Conservation (phyloP, 2,113 vertebrate genomes). For the Eudyptes chrysolophus region DNA sequence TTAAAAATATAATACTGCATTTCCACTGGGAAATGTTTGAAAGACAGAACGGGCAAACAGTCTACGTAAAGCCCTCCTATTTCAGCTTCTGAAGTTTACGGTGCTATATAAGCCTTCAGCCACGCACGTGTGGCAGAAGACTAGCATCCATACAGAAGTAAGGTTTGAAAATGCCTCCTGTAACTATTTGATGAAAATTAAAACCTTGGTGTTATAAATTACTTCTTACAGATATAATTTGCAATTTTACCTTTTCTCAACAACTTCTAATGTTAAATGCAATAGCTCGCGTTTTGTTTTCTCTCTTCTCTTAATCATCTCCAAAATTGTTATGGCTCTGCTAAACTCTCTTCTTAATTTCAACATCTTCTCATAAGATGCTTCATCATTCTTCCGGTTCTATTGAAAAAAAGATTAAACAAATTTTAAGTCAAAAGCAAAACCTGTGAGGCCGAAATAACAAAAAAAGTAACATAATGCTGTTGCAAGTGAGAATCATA, state of each 20-base stretch:
- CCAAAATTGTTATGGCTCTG: constrained; percentile 90
- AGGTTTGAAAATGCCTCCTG: too few species aligned
- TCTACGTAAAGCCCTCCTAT: background rate
- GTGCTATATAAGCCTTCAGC: background rate
- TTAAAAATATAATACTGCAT: background rate
- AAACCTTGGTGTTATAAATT: background rate
- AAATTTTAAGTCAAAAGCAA: background rate
- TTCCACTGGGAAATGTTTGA: background rate
- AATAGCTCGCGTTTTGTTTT: constrained; percentile 91
- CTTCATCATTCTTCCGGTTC: constrained; percentile 95
- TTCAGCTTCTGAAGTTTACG: background rate
- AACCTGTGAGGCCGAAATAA: background rate
- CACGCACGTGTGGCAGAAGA: rapidly evolving
- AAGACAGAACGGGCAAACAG: background rate
- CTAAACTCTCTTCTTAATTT: constrained; percentile 91
- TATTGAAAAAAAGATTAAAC: constrained; percentile 38
- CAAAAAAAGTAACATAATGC: background rate
- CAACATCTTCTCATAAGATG: constrained; percentile 94
- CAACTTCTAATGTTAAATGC: constrained; percentile 91
- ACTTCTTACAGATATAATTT: background rate
- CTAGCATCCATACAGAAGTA: background rate
- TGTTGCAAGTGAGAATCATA: background rate
- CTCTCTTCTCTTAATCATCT: constrained; percentile 94
- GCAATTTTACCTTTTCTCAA: constrained; percentile 86
- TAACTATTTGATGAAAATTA: background rate